Evolutionary conservation across 2,888 invertebrate genomes (phyloP).

Genomic region (Eurois occulta): DNA sequence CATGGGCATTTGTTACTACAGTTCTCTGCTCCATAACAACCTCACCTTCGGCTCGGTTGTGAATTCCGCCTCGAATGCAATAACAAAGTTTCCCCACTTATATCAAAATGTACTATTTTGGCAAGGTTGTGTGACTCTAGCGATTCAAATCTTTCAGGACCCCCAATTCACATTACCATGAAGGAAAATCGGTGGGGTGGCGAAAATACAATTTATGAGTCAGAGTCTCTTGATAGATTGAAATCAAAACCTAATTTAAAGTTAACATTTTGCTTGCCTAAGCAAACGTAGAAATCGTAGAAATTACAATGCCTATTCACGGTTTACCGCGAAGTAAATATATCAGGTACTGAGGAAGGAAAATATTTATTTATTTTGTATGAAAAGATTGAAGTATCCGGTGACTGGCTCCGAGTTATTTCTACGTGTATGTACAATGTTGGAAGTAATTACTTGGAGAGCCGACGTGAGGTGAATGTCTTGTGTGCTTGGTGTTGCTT

Average conservation of each 20-base stretch:
- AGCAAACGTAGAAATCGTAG: slow-evolving; percentile 24
- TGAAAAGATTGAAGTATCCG: slow-evolving; percentile 43
- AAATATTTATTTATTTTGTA: slow-evolving; percentile 21
- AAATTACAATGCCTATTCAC: slow-evolving; percentile 31
- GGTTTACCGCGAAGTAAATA: slow-evolving; percentile 1
- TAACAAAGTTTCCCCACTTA: too few relatives aligned
- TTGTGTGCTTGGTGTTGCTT: slow-evolving; percentile 15
- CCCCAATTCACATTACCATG: slow-evolving; percentile 68
- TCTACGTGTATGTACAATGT: slow-evolving; percentile 48
- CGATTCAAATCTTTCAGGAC: slow-evolving; percentile 1
- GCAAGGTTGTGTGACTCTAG: neutral
- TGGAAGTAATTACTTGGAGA: slow-evolving; percentile 60
- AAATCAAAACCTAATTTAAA: slow-evolving; percentile 46
- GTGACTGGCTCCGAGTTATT: slow-evolving; percentile 41
- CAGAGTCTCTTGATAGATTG: slow-evolving; percentile 30
- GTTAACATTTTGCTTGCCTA: slow-evolving; percentile 33
- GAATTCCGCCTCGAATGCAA: too few relatives aligned
- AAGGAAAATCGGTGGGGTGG: slow-evolving; percentile 65
- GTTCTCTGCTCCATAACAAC: too few relatives aligned
- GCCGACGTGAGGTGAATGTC: slow-evolving; percentile 44
- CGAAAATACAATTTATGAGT: slow-evolving; percentile 63
- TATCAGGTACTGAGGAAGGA: neutral
- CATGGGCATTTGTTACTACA: too few relatives aligned
- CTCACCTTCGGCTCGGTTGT: too few relatives aligned
- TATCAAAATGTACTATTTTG: neutral